Percentiles rank a stretch among this genome's conserved stretches.
Evolutionary conservation across 2,113 vertebrate species (phyloP).

Genomic region (Peromyscus californicus): DNA sequence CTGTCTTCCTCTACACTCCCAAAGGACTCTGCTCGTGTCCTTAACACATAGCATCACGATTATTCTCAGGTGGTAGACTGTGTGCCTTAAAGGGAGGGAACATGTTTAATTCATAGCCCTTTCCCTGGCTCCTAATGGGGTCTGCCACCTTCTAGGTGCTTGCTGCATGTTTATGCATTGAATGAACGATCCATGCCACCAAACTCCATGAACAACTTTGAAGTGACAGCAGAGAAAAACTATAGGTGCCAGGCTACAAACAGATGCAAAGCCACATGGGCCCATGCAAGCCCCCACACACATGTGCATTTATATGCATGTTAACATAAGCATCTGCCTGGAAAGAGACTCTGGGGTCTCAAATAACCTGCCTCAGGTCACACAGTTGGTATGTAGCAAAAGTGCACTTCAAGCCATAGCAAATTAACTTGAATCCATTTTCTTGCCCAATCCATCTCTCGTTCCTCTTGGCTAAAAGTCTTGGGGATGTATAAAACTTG

Average conservation of each 20-base stretch:
- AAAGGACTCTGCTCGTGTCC: not conserved
- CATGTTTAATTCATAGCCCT: slow-evolving; percentile 79
- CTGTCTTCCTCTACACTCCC: slow-evolving; percentile 11
- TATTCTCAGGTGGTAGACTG: slow-evolving; percentile 69
- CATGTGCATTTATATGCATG: not conserved
- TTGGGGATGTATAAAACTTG: not conserved
- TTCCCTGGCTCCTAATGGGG: slow-evolving; percentile 58
- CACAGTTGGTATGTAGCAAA: not conserved
- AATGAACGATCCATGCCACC: slow-evolving; percentile 59
- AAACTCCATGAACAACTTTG: slow-evolving; percentile 56
- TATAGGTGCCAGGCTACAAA: not conserved
- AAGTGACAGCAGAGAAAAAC: slow-evolving; percentile 46
- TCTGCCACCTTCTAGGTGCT: slow-evolving; percentile 76
- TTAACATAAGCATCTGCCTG: not conserved
- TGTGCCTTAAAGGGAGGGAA: slow-evolving; percentile 26
- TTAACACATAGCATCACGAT: slow-evolving; percentile 40
- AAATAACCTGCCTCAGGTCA: not conserved
- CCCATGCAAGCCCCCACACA: not conserved
- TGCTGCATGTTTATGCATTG: slow-evolving; percentile 79
- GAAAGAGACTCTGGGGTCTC: not conserved
- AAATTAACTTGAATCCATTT: not conserved
- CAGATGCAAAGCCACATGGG: not conserved
- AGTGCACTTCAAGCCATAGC: not conserved
- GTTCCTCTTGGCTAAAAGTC: not conserved
- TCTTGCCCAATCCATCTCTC: not conserved